These are phyloP conservation scores for Stegostoma tigrinum DNA, from an alignment of 2,113 vertebrate species.

Conservation along the genomic window DNA sequence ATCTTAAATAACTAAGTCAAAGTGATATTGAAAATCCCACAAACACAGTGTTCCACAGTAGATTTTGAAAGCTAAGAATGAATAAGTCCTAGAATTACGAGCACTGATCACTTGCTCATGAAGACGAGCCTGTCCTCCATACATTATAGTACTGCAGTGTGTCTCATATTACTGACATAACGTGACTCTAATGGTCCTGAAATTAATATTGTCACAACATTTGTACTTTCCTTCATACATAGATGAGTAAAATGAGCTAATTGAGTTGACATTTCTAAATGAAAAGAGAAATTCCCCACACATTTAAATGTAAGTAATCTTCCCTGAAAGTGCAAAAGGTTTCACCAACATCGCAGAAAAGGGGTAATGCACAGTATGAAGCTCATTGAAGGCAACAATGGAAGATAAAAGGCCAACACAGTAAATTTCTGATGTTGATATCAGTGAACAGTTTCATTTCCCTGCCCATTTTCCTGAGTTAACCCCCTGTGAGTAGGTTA, in stretches of 20 bases:
- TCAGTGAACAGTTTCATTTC: no score
- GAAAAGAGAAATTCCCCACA: neutral
- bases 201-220: neutral
- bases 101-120: neutral
- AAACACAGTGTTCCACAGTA: neutral
- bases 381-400: neutral
- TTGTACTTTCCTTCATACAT: neutral
- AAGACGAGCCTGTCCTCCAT: neutral
- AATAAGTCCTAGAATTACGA: constrained; percentile 5
- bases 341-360: neutral
- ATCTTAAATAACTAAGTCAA: constrained; percentile 4
- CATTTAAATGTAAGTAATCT: no score
- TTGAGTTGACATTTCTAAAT: neutral
- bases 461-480: neutral
- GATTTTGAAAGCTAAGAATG: constrained; percentile 2
- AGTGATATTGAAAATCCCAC: neutral
- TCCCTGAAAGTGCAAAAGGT: neutral
- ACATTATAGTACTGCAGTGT: neutral
- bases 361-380: neutral
- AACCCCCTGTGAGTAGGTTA: neutral
- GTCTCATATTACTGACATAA: neutral
- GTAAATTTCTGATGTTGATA: neutral
- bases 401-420: no score
- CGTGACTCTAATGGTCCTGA: neutral
- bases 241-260: neutral